These are phyloP conservation scores for Acanthopleura granulata DNA, from an alignment of 2,888 invertebrate genomes.

Conservation along the genomic window DNA sequence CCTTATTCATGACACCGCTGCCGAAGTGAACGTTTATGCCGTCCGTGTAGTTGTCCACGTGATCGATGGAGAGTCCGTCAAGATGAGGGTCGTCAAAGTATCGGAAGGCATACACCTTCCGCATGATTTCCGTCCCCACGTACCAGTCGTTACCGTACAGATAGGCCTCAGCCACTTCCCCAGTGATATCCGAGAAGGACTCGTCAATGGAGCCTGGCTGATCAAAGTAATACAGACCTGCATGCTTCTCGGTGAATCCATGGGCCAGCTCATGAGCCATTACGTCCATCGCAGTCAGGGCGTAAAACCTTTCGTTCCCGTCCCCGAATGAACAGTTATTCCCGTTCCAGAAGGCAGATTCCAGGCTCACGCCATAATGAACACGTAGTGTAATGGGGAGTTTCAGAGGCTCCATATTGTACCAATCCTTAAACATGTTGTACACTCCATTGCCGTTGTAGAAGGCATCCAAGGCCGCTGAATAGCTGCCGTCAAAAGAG, in stretches of 20 bases:
- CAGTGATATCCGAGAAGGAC: conserved; percentile 41
- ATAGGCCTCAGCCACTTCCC: conserved; percentile 37
- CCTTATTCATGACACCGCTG: conserved; percentile 45
- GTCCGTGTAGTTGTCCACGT: conserved; percentile 28
- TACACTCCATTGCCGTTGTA: conserved; percentile 39
- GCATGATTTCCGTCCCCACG: conserved; percentile 30
- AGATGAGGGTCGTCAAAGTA: conserved; percentile 40
- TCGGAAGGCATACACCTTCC: conserved; percentile 30
- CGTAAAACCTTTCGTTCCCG: conserved; percentile 33
- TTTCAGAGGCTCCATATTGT: conserved; percentile 28
- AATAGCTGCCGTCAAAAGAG: conserved; percentile 32
- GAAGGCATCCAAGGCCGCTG: conserved; percentile 41
- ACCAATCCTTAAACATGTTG: conserved; percentile 47
- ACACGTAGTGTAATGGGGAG: conserved; percentile 38
- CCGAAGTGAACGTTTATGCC: conserved; percentile 42
- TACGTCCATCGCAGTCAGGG: conserved; percentile 34
- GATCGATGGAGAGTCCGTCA: conserved; percentile 41
- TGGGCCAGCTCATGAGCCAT: conserved; percentile 44
- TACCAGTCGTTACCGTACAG: conserved; percentile 30
- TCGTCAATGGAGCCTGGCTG: conserved; percentile 40
- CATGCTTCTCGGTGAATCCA: conserved; percentile 37
- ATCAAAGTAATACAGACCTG: conserved; percentile 32
- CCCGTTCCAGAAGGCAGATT: conserved; percentile 46
- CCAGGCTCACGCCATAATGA: conserved; percentile 39
- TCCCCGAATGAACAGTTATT: conserved; percentile 34